Evolutionary conservation across 1,140 invertebrate species (phyloP), one percentile per base, ranked within the genome.

Genomic region (Micrasema longulum): DNA sequence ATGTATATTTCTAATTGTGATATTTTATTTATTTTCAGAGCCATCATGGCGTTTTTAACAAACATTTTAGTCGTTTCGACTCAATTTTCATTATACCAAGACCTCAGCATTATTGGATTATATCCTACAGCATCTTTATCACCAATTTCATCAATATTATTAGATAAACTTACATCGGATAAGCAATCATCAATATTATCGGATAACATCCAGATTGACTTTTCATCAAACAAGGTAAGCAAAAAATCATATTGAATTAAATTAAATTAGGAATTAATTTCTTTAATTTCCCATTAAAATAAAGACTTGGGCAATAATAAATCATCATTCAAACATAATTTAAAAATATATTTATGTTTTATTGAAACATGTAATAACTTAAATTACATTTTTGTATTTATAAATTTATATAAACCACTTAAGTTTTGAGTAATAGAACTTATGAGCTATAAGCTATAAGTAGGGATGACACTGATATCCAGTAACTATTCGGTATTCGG

Each of bases 1-100:
- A n/a, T n/a, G n/a, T n/a, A n/a, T n/a, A 31, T 31, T 31, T 7
- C 7, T 62, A 23, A 62, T 62, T 38, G 35, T 38, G 18, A 16
- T 26, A 18, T 41, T 20, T 53, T 5, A 31, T 22, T 66, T 66
- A 18, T 14, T 65, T 72, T 60, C 70, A 75, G 74, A 62, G 74
- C 74, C 74, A 75, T 75, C 74, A 75, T 75, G 74, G 74, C 74
- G 69, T 65, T 69, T 62, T 69, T 69, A 63, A 20, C 69, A 45
- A 69, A 60, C 35, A 53, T 66, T 63, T 55, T 64, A 52, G 67
- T 68, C 69, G 45, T 69, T 66, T 16, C 69, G 53, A 75, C 62
- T 69, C 69, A 71, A 71, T n/a, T 47, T 6, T 71, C 63, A 71
- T 71, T 67, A 70, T 67, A 64, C 38, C 35, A 43, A 23, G 72